phyloP scores from a whole-genome alignment of 30 jellyfish, hydroid and myxozoan species.

The Catostylus mosaicus region DNA sequence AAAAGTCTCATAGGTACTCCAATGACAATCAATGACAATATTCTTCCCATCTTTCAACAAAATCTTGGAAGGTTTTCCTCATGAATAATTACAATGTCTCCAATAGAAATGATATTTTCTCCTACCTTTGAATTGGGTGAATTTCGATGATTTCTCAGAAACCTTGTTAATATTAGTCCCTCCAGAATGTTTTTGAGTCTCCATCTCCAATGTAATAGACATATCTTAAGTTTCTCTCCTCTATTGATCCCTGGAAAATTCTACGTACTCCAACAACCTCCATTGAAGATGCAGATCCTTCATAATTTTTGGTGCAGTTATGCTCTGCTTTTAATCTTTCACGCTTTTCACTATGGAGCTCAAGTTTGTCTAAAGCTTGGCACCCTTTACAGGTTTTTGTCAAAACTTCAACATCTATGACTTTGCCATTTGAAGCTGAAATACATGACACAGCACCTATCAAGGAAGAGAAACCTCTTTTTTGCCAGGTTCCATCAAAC shows the following conservation, averaged over 20 bases:
- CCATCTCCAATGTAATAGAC: slow-evolving; percentile 45
- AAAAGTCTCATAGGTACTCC: too few relatives aligned
- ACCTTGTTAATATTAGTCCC: too few relatives aligned
- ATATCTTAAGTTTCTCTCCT: slow-evolving; percentile 10
- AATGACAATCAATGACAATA: too few relatives aligned
- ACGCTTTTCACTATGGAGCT: not conserved
- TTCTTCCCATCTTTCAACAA: too few relatives aligned
- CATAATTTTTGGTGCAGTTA: slow-evolving; percentile 29
- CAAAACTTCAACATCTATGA: slow-evolving; percentile 11
- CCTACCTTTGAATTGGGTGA: too few relatives aligned
- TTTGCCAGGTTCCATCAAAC: slow-evolving; percentile 63
- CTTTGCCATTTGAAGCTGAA: slow-evolving; percentile 21
- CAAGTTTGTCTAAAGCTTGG: slow-evolving; percentile 4
- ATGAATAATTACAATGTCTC: too few relatives aligned
- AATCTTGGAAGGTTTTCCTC: too few relatives aligned
- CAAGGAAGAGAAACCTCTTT: slow-evolving; percentile 33
- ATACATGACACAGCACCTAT: slow-evolving; percentile 46
- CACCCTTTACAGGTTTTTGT: slow-evolving; percentile 14
- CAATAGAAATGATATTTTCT: too few relatives aligned
- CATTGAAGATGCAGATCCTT: slow-evolving; percentile 54
- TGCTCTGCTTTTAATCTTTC: slow-evolving; percentile 16
- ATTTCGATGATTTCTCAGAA: too few relatives aligned
- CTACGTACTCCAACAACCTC: slow-evolving; percentile 32
- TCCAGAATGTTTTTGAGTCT: not conserved
- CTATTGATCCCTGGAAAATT: slow-evolving; percentile 1